A percentile compares a stretch with the other conserved stretches of the same genome.
phyloP scores from a whole-genome alignment of 2,113 vertebrate genomes.

The Percopsis transmontana region DNA sequence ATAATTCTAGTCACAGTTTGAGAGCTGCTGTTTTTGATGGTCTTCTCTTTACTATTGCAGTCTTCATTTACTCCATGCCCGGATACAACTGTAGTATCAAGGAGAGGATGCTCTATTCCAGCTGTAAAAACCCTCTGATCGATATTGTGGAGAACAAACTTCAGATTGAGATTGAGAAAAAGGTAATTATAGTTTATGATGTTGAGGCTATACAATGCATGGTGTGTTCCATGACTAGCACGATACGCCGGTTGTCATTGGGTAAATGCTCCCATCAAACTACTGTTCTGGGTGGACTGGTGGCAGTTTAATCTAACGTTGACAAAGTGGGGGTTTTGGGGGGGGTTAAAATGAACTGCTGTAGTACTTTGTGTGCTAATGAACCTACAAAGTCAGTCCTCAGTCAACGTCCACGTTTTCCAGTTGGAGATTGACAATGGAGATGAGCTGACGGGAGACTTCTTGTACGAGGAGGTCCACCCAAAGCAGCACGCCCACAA shows the following conservation, averaged over 20 bases:
- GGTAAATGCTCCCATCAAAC: not conserved
- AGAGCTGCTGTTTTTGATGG: not conserved
- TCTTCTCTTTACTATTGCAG: constrained; percentile 66
- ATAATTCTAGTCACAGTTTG: too few relatives aligned
- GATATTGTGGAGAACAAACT: constrained; percentile 88
- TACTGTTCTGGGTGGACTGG: too few relatives aligned
- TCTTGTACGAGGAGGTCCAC: constrained; percentile 95
- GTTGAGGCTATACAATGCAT: not conserved
- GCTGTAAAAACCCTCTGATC: constrained; percentile 91
- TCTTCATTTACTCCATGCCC: constrained; percentile 99
- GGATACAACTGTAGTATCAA: constrained; percentile 94
- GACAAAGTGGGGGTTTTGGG: too few relatives aligned
- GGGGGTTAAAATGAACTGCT: not conserved
- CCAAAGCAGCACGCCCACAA: constrained; percentile 96
- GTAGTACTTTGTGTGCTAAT: not conserved
- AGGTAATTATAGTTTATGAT: constrained; percentile 74
- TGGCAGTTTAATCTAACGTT: too few relatives aligned
- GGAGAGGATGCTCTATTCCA: constrained; percentile 98
- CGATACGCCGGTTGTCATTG: not conserved
- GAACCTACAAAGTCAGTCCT: not conserved
- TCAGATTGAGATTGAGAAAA: constrained; percentile 87
- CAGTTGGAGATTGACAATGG: constrained; percentile 97
- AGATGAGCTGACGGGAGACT: constrained; percentile 91
- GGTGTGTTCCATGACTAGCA: not conserved
- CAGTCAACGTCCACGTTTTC: not conserved